Conservation (phyloP, 1,140 invertebrate genomes). For the Bombus turneri region DNA sequence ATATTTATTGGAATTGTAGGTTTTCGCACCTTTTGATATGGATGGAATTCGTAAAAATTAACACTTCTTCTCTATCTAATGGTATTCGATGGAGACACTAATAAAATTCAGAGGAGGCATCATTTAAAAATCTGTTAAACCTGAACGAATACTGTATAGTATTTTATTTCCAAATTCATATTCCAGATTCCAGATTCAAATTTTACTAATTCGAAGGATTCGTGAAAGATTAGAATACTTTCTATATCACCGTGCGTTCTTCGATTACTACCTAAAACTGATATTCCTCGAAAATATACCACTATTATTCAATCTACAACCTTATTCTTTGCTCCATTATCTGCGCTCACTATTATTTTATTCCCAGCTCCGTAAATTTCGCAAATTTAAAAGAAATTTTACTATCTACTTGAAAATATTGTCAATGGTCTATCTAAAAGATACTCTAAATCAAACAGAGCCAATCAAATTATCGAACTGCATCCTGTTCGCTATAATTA, state of each 20-base stretch:
- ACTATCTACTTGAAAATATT: background rate
- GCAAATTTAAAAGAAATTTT: background rate
- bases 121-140: rapidly evolving
- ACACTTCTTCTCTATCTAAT: background rate
- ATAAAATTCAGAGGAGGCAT: background rate
- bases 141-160: too few relatives aligned
- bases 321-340: too few relatives aligned
- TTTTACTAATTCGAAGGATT: too few relatives aligned
- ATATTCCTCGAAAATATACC: too few relatives aligned
- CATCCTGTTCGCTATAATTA: background rate
- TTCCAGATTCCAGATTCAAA: background rate
- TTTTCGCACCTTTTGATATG: background rate
- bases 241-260: too few relatives aligned
- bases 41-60: background rate
- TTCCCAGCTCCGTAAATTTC: background rate
- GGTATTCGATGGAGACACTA: background rate
- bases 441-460: background rate
- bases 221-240: too few relatives aligned
- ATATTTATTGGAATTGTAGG: background rate
- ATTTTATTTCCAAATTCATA: background rate
- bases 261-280: too few relatives aligned
- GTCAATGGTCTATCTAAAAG: background rate
- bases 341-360: background rate
- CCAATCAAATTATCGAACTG: background rate
- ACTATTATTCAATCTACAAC: too few relatives aligned